These are phyloP conservation scores for Phoenoteleia sp. DNA, from an alignment of 2,888 invertebrate species.

Conservation along the genomic window DNA sequence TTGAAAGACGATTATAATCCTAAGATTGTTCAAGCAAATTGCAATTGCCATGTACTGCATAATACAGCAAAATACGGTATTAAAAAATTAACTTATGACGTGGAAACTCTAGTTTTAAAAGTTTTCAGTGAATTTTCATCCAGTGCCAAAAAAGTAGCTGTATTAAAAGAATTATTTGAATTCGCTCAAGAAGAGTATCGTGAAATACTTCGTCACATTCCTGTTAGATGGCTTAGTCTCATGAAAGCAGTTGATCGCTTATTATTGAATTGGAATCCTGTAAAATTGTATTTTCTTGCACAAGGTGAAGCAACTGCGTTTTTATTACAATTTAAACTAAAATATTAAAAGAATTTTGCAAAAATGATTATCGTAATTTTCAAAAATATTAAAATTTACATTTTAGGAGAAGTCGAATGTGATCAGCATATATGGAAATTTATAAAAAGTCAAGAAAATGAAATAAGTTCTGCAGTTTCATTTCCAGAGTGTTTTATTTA, in stretches of 20 bases:
- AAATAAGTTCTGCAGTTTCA: conserved; percentile 19
- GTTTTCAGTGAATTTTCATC: conserved; percentile 70
- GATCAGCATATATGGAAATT: conserved; percentile 36
- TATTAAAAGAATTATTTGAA: conserved; percentile 64
- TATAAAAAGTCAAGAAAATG: conserved; percentile 32
- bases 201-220: conserved; percentile 68
- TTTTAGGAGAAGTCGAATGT: conserved; percentile 35
- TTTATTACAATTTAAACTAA: no score
- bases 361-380: no score
- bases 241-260: conserved; percentile 10
- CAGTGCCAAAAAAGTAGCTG: conserved; percentile 67
- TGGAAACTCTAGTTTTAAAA: conserved; percentile 76
- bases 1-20: conserved; percentile 33
- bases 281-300: conserved; percentile 37
- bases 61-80: conserved; percentile 70
- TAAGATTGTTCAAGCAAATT: conserved; percentile 72
- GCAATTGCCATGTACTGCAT: conserved; percentile 74
- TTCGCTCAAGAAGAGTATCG: conserved; percentile 63
- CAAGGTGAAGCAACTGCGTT: no score
- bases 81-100: conserved; percentile 71
- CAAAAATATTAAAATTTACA: neutral
- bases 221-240: conserved; percentile 22
- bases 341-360: no score
- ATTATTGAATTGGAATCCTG: conserved; percentile 1
- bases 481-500: conserved; percentile 37